Conservation (phyloP, 2,797 vertebrate species). For the Naso thynnoides region DNA sequence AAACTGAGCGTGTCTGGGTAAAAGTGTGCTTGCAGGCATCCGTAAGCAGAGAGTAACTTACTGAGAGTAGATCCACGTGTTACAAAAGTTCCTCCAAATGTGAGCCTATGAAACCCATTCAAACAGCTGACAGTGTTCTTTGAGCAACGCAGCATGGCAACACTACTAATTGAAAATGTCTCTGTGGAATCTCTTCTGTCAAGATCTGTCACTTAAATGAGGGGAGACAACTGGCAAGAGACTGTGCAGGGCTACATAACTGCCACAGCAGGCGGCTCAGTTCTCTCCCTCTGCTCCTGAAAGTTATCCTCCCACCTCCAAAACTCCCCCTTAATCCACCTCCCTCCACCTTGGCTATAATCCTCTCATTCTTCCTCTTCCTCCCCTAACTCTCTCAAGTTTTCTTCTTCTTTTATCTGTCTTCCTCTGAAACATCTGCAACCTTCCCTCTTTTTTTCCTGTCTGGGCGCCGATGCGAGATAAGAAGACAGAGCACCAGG, state of each 20-base stretch:
- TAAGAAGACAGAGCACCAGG: conserved; percentile 36
- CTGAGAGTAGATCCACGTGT: conserved; percentile 9
- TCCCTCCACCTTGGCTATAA: conserved; percentile 50
- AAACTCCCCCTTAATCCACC: conserved; percentile 40
- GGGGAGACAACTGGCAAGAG: conserved; percentile 62
- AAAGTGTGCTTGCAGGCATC: not conserved
- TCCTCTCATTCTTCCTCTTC: conserved; percentile 57
- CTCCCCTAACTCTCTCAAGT: conserved; percentile 26
- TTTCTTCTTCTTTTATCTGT: too few relatives aligned
- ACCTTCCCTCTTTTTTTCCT: conserved; percentile 24
- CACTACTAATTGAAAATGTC: conserved; percentile 14
- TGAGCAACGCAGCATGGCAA: not conserved
- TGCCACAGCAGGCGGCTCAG: conserved; percentile 61
- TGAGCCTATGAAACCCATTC: not conserved
- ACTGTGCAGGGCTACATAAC: conserved; percentile 59
- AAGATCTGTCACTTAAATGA: conserved; percentile 47
- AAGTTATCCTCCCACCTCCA: conserved; percentile 64
- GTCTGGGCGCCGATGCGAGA: conserved; percentile 28
- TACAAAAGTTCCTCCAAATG: conserved; percentile 1
- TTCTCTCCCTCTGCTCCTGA: conserved; percentile 62
- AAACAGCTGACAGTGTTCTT: conserved; percentile 1
- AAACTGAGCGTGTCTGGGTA: not conserved
- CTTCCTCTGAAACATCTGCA: conserved; percentile 22
- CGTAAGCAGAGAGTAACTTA: conserved; percentile 3
- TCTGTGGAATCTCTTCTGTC: not conserved